Evolutionary conservation across 1,140 invertebrate species (phyloP), one percentile per base, ranked within the genome.

Genomic region (Papilio machaon): DNA sequence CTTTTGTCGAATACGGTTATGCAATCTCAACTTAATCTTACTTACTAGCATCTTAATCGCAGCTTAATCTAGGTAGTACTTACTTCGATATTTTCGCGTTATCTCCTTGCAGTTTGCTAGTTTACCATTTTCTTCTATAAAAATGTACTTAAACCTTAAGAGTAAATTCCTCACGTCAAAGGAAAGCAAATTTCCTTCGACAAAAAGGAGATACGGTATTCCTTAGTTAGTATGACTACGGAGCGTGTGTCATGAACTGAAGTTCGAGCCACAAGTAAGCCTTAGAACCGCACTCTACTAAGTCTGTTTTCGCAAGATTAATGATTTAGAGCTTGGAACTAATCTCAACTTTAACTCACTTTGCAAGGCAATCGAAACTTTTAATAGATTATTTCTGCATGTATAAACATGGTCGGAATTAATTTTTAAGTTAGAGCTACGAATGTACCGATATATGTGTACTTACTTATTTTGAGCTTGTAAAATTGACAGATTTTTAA

Each of bases 311-410:
- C 74, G 47, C 23, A 76, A 76, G 74, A 76, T 76, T 76, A 76
- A 76, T 76, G 74, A 76, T 76, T 76, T 76, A 76, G 47, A 76
- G 74, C 74, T 76, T 30, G 47, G 47, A 76, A 76, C 74, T 76
- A 76, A 76, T 76, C 74, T 52, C 74, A 76, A 76, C 74, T 76
- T 76, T 76, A 76, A 76, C 74, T 76, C 46, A 19, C 73, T 73
- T 47, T 73, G 46, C 47, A 76, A 76, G 74, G 74, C 74, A 76
- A 76, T 76, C 74, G 74, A 76, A 76, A 76, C 74, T 76, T 76
- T 76, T 76, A 49, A 76, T 49, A 76, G 46, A 76, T 76, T 49
- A 46, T 73, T 73, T 73, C 73, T 70, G 64, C 30, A 70, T 70
- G 64, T 11, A 70, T 70, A 70, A 70, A 70, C 64, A 70, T 35